These are phyloP conservation scores for Ameiurus melas DNA, from an alignment of 2,113 vertebrate genomes.

Conservation along the genomic window DNA sequence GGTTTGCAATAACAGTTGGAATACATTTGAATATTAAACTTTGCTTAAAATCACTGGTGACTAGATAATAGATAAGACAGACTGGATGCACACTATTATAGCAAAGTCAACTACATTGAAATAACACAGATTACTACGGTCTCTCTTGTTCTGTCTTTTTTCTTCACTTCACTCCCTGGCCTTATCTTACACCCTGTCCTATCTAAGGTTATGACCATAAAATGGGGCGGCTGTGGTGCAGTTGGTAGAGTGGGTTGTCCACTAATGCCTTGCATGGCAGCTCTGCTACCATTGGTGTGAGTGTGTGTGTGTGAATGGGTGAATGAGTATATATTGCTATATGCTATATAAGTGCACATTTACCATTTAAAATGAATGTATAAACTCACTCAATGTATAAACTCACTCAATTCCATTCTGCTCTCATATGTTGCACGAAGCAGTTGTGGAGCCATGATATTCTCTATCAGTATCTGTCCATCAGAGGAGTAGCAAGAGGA, in stretches of 20 bases:
- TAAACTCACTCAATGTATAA: slow-evolving; percentile 24
- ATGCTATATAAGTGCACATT: too few relatives aligned
- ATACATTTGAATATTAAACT: slow-evolving; percentile 4
- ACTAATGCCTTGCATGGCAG: too few relatives aligned
- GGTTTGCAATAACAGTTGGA: slow-evolving; percentile 28
- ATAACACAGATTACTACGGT: not conserved
- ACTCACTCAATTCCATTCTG: slow-evolving; percentile 1
- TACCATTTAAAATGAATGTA: too few relatives aligned
- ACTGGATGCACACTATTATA: slow-evolving; percentile 9
- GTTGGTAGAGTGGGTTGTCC: too few relatives aligned
- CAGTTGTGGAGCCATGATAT: not conserved
- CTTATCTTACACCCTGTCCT: slow-evolving; percentile 14
- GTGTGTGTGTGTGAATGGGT: too few relatives aligned
- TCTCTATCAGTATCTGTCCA: slow-evolving; percentile 35
- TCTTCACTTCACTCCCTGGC: slow-evolving; percentile 1
- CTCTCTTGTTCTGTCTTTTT: not conserved
- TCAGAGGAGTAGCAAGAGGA: slow-evolving; percentile 19
- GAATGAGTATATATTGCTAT: too few relatives aligned
- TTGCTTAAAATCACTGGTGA: not conserved
- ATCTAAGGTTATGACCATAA: slow-evolving; percentile 22
- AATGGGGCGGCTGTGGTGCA: too few relatives aligned
- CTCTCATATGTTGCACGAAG: not conserved
- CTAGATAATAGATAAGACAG: slow-evolving; percentile 42
- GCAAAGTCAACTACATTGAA: slow-evolving; percentile 23
- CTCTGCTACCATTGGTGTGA: too few relatives aligned